phyloP scores from a whole-genome alignment of 2,888 invertebrate genomes.

The Stratiomys singularior region DNA sequence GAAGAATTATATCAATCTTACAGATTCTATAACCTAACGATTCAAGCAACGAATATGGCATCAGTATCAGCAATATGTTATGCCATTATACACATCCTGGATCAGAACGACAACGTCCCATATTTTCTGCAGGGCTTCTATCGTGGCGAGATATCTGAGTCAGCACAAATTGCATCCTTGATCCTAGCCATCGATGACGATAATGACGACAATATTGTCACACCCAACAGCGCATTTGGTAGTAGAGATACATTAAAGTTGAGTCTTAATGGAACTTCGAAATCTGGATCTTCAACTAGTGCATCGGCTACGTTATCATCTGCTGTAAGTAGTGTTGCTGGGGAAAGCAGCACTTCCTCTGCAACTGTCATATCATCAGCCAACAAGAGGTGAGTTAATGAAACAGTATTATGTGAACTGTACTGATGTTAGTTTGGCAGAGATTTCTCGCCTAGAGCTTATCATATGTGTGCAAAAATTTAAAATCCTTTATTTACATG shows the following conservation, averaged over 20 bases:
- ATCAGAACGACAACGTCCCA: constrained; percentile 88
- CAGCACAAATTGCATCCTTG: constrained; percentile 76
- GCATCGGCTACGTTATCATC: constrained; percentile 8
- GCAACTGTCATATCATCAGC: constrained; percentile 26
- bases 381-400: constrained; percentile 38
- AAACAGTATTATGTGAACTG: not conserved
- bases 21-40: constrained; percentile 81
- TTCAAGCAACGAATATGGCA: constrained; percentile 88
- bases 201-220: constrained; percentile 14
- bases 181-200: constrained; percentile 71
- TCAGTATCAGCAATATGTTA: constrained; percentile 75
- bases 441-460: not conserved
- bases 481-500: constrained; percentile 20
- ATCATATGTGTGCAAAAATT: constrained; percentile 10
- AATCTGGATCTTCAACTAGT: constrained; percentile 3
- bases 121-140: constrained; percentile 74
- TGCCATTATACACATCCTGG: constrained; percentile 85
- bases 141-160: constrained; percentile 80
- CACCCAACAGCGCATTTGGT: not conserved
- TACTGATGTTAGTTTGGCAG: not conserved
- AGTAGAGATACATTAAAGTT: not conserved
- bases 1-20: no score
- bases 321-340: no score
- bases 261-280: constrained; percentile 6
- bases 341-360: not conserved